phyloP scores from a whole-genome alignment of 2,888 invertebrate genomes.

The Byasa hedistus region DNA sequence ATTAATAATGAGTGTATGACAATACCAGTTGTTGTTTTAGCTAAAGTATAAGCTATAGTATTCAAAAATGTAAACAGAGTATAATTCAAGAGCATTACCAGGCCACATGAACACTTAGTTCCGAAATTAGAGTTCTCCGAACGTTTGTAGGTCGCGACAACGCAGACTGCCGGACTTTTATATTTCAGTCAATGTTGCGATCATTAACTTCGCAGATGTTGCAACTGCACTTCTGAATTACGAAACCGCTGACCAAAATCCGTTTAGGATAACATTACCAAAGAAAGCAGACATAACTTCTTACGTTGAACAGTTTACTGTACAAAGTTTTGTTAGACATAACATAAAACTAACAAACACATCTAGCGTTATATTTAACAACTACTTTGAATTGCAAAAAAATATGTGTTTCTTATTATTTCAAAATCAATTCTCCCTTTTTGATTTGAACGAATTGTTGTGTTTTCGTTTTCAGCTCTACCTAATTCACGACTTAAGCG shows the following conservation, averaged over 20 bases:
- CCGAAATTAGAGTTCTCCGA: constrained; percentile 50
- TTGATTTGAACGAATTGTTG: background rate
- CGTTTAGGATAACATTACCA: constrained; percentile 41
- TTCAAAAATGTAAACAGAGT: background rate
- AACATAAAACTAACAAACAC: too few relatives aligned
- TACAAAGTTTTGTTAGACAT: too few relatives aligned
- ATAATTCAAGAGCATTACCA: background rate
- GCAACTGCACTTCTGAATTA: constrained; percentile 63
- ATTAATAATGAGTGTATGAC: background rate
- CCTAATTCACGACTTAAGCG: background rate
- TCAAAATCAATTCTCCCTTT: too few relatives aligned
- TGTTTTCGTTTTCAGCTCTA: background rate
- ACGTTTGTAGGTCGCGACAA: constrained; percentile 51
- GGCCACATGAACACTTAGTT: constrained; percentile 29
- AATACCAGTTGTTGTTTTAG: background rate
- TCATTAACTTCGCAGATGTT: constrained; percentile 49
- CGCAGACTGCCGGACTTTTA: constrained; percentile 34
- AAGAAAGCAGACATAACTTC: constrained; percentile 5
- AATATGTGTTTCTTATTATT: too few relatives aligned
- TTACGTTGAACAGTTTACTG: too few relatives aligned
- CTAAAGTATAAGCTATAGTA: background rate
- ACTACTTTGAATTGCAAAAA: too few relatives aligned
- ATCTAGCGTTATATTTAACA: too few relatives aligned
- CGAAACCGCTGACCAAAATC: constrained; percentile 57
- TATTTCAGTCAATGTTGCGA: constrained; percentile 40